These are phyloP conservation scores for Ctenosaura bakeri DNA, from an alignment of 2,797 vertebrate genomes.

Conservation along the genomic window DNA sequence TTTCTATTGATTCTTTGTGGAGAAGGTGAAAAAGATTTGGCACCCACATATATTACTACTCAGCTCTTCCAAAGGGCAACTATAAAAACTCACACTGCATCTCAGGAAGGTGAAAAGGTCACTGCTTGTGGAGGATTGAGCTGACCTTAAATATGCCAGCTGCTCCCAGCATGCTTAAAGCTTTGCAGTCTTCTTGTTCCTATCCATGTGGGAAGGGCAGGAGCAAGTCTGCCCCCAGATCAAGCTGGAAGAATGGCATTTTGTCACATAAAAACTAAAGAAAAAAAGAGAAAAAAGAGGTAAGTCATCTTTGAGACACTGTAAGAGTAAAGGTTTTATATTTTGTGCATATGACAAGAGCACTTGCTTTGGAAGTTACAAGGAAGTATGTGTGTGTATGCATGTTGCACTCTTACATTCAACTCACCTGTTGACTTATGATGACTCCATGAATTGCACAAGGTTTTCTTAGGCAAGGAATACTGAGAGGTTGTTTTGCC, in stretches of 20 bases:
- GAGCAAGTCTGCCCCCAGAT: neutral
- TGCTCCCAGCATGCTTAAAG: neutral
- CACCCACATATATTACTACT: no score
- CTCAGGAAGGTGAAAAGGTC: no score
- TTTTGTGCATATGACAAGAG: slow-evolving; percentile 41
- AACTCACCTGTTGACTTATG: no score
- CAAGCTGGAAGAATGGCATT: neutral
- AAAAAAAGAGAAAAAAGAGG: neutral
- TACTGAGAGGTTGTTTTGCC: no score
- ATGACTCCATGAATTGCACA: no score
- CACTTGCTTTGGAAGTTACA: slow-evolving; percentile 48
- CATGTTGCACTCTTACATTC: no score
- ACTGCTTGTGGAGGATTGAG: no score
- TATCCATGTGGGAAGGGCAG: neutral
- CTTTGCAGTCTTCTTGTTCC: neutral
- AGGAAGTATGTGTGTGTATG: neutral
- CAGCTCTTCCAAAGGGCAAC: no score
- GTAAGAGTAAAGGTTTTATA: slow-evolving; percentile 19
- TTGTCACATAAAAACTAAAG: neutral
- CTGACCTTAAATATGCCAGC: neutral
- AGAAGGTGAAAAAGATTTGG: no score
- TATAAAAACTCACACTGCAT: no score
- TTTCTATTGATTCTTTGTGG: no score
- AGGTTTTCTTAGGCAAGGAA: no score
- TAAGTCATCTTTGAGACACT: slow-evolving; percentile 46